These are phyloP conservation scores for Campopleginae sp. DNA, from an alignment of 2,888 invertebrate genomes.

Conservation along the genomic window DNA sequence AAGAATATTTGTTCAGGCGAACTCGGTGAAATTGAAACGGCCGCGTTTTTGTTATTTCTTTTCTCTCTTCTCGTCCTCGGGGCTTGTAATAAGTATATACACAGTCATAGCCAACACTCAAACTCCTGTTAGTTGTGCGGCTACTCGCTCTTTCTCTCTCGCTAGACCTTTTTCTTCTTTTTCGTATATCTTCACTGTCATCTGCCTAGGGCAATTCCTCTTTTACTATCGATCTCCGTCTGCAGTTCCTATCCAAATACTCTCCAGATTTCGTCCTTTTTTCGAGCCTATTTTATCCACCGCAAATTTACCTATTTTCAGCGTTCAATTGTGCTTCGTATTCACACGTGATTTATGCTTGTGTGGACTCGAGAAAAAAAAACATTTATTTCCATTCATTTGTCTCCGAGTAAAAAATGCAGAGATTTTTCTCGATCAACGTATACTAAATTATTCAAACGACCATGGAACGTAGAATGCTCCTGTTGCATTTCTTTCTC, in stretches of 20 bases:
- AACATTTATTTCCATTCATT: background rate
- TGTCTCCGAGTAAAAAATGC: background rate
- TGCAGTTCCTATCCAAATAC: conserved; percentile 10
- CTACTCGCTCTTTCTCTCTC: background rate
- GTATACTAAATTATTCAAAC: background rate
- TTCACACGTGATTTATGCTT: background rate
- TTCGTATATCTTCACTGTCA: conserved; percentile 44
- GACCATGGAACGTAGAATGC: background rate
- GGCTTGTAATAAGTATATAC: conserved; percentile 48
- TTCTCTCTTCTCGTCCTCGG: conserved; percentile 62
- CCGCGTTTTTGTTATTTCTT: conserved; percentile 72
- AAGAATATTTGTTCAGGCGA: conserved; percentile 77
- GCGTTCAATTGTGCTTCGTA: background rate
- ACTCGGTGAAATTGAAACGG: conserved; percentile 76
- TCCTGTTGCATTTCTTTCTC: background rate
- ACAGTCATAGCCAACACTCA: conserved; percentile 23
- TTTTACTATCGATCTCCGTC: conserved; percentile 26
- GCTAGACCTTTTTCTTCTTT: background rate
- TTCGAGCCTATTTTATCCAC: conserved; percentile 12
- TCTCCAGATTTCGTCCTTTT: background rate
- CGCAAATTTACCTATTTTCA: conserved; percentile 37
- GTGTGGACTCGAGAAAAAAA: background rate
- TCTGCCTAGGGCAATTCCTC: conserved; percentile 49
- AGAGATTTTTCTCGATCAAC: background rate
- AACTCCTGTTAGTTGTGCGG: conserved; percentile 25